These are phyloP conservation scores for Elephas maximus DNA, from an alignment of 2,113 vertebrate species.

Conservation along the genomic window DNA sequence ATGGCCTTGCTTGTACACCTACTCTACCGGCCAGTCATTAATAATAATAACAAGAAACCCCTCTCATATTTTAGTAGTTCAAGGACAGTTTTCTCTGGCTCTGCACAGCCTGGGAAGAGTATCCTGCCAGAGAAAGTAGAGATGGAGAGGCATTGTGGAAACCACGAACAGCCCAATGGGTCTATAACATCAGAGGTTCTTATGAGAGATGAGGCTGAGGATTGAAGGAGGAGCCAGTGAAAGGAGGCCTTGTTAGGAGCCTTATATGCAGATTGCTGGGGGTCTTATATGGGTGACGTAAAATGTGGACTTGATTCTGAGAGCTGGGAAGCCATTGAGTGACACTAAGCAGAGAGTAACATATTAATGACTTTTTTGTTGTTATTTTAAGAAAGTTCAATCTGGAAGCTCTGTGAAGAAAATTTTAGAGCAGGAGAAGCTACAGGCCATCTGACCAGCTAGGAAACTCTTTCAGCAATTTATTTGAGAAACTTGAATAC, in stretches of 20 bases:
- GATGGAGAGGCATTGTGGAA: neutral
- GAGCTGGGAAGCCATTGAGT: neutral
- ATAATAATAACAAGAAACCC: neutral
- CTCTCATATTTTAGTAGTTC: neutral
- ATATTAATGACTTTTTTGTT: neutral
- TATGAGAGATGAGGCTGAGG: neutral
- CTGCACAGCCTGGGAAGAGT: neutral
- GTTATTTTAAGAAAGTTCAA: slow-evolving; percentile 18
- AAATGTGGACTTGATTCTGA: neutral
- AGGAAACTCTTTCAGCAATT: neutral
- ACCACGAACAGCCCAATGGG: neutral
- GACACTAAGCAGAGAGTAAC: neutral
- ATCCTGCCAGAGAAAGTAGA: neutral
- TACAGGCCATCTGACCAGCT: neutral
- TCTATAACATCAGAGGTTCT: neutral
- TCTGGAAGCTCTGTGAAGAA: neutral
- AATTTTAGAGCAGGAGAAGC: neutral
- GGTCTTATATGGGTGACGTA: neutral
- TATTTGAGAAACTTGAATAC: slow-evolving; percentile 1
- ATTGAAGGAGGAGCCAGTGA: neutral
- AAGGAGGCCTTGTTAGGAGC: neutral
- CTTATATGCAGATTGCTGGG: neutral
- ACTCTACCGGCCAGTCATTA: neutral
- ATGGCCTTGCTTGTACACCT: neutral
- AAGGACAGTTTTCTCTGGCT: neutral